phyloP scores from a whole-genome alignment of 92 coral and sea anemone genomes.

The Umimayanthus chanpuru region DNA sequence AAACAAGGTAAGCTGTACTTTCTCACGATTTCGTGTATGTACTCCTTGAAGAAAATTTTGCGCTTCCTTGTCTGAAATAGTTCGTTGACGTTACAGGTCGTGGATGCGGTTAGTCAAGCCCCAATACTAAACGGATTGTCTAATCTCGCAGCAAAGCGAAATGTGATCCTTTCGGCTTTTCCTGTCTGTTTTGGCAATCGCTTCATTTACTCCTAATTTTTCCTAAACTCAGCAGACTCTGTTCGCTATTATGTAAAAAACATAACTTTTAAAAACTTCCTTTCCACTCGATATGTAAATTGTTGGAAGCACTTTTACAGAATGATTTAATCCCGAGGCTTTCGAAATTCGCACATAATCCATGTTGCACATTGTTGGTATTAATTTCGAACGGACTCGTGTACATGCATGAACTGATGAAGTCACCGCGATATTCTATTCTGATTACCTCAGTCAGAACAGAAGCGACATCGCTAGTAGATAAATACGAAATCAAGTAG shows the following conservation, averaged over 20 bases:
- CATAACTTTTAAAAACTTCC: neutral
- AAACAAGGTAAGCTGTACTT: slow-evolving; percentile 26
- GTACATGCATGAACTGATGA: neutral
- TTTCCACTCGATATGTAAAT: neutral
- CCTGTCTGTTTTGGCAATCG: neutral
- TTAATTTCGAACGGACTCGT: neutral
- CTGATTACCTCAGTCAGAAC: neutral
- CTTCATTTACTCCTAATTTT: neutral
- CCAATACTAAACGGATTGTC: neutral
- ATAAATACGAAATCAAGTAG: neutral
- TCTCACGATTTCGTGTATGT: neutral
- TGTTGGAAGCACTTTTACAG: neutral
- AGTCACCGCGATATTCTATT: neutral
- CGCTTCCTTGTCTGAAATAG: neutral
- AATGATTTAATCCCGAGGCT: neutral
- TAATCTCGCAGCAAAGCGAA: slow-evolving; percentile 32
- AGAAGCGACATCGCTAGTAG: neutral
- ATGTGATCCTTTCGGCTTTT: slow-evolving; percentile 27
- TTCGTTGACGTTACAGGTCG: neutral
- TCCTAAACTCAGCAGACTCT: neutral
- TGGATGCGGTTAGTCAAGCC: slow-evolving; percentile 1
- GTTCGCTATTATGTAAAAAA: neutral
- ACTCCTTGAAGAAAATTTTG: neutral
- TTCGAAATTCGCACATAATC: slow-evolving; percentile 3
- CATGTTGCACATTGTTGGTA: neutral